Conservation (phyloP, 2,113 vertebrate species). For the Microcebus murinus region DNA sequence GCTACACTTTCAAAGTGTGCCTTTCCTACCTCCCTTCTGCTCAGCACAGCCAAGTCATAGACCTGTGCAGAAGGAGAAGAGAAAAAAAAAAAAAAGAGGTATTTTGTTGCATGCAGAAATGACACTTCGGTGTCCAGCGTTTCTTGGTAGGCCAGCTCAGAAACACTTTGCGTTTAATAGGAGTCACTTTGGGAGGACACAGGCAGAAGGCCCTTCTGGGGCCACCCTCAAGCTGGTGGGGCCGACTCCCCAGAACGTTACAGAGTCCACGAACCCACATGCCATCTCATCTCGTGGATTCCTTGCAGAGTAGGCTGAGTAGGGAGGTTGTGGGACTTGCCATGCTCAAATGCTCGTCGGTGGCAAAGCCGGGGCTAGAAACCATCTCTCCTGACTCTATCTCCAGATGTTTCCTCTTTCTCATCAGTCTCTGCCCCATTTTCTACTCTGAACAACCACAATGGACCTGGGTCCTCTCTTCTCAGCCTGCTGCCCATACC, state of each 20-base stretch:
- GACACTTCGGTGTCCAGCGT: neutral
- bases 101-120: conserved; percentile 24
- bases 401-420: neutral
- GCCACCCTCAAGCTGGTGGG: neutral
- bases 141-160: neutral
- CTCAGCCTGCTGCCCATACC: neutral
- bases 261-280: rapidly evolving
- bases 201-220: neutral
- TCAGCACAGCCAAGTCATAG: neutral
- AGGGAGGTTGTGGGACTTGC: neutral
- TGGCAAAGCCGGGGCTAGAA: neutral
- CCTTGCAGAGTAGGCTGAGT: neutral
- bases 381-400: neutral
- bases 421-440: neutral
- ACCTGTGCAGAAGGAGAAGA: neutral
- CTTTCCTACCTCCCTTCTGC: conserved; percentile 28
- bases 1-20: conserved; percentile 63
- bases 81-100: rapidly evolving
- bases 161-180: neutral
- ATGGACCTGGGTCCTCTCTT: neutral
- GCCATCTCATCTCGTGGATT: too few relatives aligned
- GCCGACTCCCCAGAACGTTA: neutral
- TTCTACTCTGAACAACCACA: too few relatives aligned
- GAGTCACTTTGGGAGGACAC: neutral
- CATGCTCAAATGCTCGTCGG: neutral